These are phyloP conservation scores for Lepidochrysops patricia DNA, from an alignment of 2,888 invertebrate genomes.

Conservation along the genomic window DNA sequence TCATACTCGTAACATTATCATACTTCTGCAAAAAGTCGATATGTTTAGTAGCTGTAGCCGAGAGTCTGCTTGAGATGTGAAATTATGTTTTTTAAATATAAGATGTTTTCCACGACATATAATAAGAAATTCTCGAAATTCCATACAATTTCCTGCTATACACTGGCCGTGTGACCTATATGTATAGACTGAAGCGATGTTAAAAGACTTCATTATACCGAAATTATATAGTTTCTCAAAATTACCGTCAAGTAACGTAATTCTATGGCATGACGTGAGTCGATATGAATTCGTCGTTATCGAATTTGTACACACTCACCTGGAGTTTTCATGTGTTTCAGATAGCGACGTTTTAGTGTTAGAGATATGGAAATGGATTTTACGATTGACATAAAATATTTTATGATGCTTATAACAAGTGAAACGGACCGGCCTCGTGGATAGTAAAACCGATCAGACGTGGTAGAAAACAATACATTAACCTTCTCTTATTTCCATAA, in stretches of 20 bases:
- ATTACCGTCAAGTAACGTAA: too few relatives aligned
- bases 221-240: too few relatives aligned
- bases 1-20: not conserved
- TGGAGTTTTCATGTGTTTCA: not conserved
- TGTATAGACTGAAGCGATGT: too few relatives aligned
- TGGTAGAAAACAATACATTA: not conserved
- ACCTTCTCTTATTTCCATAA: not conserved
- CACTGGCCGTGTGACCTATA: too few relatives aligned
- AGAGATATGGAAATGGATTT: not conserved
- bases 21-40: not conserved
- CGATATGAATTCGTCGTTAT: not conserved
- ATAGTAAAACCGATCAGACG: not conserved
- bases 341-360: slow-evolving; percentile 8
- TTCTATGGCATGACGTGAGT: too few relatives aligned
- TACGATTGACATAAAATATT: slow-evolving; percentile 5
- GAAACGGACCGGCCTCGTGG: not conserved
- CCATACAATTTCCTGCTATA: too few relatives aligned
- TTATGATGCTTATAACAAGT: not conserved
- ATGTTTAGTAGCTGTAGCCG: not conserved
- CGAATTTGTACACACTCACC: not conserved
- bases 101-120: too few relatives aligned
- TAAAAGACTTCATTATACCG: too few relatives aligned
- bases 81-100: too few relatives aligned
- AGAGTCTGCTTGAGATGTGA: too few relatives aligned
- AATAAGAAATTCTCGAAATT: too few relatives aligned